A percentile compares a stretch with the other conserved stretches of the same genome.
Evolutionary conservation across 2,797 vertebrate species (phyloP).

Genomic region (Pangasius macronema): DNA sequence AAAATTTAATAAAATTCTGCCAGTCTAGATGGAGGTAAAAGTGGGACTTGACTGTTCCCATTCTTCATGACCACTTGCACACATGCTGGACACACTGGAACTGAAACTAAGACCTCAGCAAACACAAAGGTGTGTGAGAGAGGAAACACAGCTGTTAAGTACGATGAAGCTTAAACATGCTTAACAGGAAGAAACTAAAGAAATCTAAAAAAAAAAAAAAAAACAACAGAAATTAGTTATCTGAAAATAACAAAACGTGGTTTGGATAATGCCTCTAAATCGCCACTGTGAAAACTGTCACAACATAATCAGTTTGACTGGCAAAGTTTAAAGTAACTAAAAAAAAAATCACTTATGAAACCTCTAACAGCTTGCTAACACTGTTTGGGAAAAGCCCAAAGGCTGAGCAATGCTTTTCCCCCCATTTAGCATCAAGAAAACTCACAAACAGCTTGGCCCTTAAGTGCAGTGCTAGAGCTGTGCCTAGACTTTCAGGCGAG

Average conservation of each 20-base stretch:
- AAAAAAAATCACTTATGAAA: neutral
- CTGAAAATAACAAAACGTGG: neutral
- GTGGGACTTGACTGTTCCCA: neutral
- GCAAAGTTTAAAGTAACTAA: conserved; percentile 10
- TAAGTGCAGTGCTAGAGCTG: neutral
- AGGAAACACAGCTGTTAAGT: neutral
- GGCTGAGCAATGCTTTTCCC: neutral
- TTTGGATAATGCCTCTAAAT: neutral
- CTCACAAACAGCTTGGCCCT: neutral
- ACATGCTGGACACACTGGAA: neutral
- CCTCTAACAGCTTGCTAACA: neutral
- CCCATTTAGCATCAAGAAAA: neutral
- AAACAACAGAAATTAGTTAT: neutral
- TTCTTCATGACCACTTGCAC: neutral
- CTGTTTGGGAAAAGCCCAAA: neutral
- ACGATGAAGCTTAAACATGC: neutral
- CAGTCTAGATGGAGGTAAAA: neutral
- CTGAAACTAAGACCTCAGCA: neutral
- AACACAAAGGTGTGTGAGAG: neutral
- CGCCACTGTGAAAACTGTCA: neutral
- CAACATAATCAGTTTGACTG: neutral
- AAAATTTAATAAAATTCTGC: too few relatives aligned
- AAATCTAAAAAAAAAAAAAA: neutral
- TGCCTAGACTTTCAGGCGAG: conserved; percentile 24
- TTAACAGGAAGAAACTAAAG: neutral